Evolutionary conservation across 2,888 invertebrate species (phyloP).

Genomic region (Elegia similella): DNA sequence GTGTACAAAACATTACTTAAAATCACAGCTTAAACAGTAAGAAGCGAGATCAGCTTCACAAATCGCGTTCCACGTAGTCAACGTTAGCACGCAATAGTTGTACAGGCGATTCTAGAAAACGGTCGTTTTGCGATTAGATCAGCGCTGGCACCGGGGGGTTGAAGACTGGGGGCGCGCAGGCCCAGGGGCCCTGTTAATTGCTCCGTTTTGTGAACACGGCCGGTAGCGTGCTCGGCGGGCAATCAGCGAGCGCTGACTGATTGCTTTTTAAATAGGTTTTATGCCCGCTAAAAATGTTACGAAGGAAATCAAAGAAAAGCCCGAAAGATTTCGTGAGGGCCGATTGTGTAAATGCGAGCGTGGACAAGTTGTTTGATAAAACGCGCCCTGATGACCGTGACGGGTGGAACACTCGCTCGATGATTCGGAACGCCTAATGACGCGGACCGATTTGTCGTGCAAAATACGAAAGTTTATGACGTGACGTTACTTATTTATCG

Average conservation of each 20-base stretch:
- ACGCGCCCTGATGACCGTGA: slow-evolving; percentile 48
- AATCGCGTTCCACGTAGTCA: slow-evolving; percentile 9
- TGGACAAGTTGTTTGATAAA: slow-evolving; percentile 57
- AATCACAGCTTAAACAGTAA: slow-evolving; percentile 8
- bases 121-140: slow-evolving; percentile 81
- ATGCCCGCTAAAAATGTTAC: slow-evolving; percentile 76
- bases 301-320: slow-evolving; percentile 69
- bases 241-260: slow-evolving; percentile 79
- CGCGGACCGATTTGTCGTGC: slow-evolving; percentile 8
- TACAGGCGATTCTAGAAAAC: slow-evolving; percentile 80
- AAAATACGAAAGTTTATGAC: slow-evolving; percentile 4
- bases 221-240: slow-evolving; percentile 74
- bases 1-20: slow-evolving; percentile 13
- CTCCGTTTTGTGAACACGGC: slow-evolving; percentile 81
- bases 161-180: slow-evolving; percentile 43
- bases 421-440: slow-evolving; percentile 22
- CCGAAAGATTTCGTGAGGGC: slow-evolving; percentile 51
- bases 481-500: slow-evolving; percentile 6
- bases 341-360: slow-evolving; percentile 55
- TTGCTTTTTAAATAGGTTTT: slow-evolving; percentile 82
- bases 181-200: slow-evolving; percentile 74
- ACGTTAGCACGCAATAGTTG: slow-evolving; percentile 70
- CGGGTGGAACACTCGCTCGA: slow-evolving; percentile 29
- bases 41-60: slow-evolving; percentile 11
- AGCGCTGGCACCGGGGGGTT: slow-evolving; percentile 45